A percentile compares a stretch with the other conserved stretches of the same genome.
These are phyloP conservation scores for Paratrypauchen microcephalus DNA, from an alignment of 2,797 vertebrate genomes.

Conservation along the genomic window DNA sequence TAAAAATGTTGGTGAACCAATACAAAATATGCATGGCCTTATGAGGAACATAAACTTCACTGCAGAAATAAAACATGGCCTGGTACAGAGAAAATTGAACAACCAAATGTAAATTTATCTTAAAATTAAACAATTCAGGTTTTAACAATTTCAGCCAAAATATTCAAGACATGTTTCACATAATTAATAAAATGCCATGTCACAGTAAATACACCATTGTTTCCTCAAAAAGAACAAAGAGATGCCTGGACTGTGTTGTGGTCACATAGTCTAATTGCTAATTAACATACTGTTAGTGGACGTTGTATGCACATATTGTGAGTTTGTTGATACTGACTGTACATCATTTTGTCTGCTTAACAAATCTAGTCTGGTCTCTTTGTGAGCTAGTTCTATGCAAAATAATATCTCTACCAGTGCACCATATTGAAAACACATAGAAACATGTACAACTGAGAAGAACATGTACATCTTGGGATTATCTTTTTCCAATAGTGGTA, in stretches of 20 bases:
- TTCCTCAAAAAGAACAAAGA: conserved; percentile 67
- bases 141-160: conserved; percentile 74
- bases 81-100: conserved; percentile 90
- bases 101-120: conserved; percentile 74
- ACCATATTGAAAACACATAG: conserved; percentile 91
- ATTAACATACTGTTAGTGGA: conserved; percentile 64
- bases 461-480: conserved; percentile 82
- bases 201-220: conserved; percentile 86
- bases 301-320: conserved; percentile 61
- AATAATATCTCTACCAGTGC: conserved; percentile 94
- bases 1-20: conserved; percentile 99
- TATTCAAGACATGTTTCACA: conserved; percentile 68
- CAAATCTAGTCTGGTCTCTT: conserved; percentile 81
- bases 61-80: conserved; percentile 85
- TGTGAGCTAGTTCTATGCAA: conserved; percentile 92
- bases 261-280: conserved; percentile 63
- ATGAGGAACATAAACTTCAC: conserved; percentile 87
- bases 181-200: conserved; percentile 71
- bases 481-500: conserved; percentile 67
- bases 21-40: conserved; percentile 97
- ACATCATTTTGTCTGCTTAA: conserved; percentile 78
- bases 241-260: conserved; percentile 51
- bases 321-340: conserved; percentile 72
- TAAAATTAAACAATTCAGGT: conserved; percentile 82
- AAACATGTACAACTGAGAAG: conserved; percentile 94